A percentile compares a stretch with the other conserved stretches of the same genome.
Evolutionary conservation across 2,797 vertebrate species (phyloP).

Genomic region (Lacerta viridis): DNA sequence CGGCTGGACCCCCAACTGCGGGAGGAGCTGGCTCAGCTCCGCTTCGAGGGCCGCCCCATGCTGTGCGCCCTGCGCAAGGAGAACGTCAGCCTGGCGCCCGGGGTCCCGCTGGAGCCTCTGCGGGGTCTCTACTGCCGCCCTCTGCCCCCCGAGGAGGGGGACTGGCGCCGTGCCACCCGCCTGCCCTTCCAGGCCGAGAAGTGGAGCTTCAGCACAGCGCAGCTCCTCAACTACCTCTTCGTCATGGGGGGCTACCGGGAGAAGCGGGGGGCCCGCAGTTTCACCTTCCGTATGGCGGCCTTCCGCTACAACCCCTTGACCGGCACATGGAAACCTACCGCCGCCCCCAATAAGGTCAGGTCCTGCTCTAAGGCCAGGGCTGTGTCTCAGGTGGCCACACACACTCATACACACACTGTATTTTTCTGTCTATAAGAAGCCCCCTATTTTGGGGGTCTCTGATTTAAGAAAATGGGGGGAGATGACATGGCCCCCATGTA

Average conservation of each 20-base stretch:
- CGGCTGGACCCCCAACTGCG: constrained; percentile 66
- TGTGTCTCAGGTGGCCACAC: background rate
- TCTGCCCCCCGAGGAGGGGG: constrained; percentile 57
- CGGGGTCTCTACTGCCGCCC: constrained; percentile 74
- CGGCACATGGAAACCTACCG: constrained; percentile 76
- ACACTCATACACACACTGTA: too few species aligned
- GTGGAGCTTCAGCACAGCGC: constrained; percentile 85
- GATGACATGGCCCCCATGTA: too few species aligned
- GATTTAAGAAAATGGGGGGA: too few species aligned
- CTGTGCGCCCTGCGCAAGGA: constrained; percentile 85
- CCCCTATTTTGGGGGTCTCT: too few species aligned
- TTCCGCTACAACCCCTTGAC: constrained; percentile 84
- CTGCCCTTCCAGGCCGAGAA: constrained; percentile 86
- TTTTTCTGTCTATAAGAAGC: too few species aligned
- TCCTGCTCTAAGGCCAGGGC: background rate
- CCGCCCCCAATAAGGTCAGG: constrained; percentile 72
- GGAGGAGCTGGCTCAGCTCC: constrained; percentile 71
- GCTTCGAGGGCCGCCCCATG: constrained; percentile 63
- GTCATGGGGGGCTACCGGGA: constrained; percentile 85
- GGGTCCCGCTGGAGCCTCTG: constrained; percentile 73
- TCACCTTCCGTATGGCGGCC: constrained; percentile 84
- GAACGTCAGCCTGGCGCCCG: constrained; percentile 75
- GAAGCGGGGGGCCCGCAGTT: constrained; percentile 73
- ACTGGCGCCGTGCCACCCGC: constrained; percentile 76
- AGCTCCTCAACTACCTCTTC: constrained; percentile 86